These are phyloP conservation scores for Etheostoma cragini DNA, from an alignment of 2,113 vertebrate genomes.

Conservation along the genomic window DNA sequence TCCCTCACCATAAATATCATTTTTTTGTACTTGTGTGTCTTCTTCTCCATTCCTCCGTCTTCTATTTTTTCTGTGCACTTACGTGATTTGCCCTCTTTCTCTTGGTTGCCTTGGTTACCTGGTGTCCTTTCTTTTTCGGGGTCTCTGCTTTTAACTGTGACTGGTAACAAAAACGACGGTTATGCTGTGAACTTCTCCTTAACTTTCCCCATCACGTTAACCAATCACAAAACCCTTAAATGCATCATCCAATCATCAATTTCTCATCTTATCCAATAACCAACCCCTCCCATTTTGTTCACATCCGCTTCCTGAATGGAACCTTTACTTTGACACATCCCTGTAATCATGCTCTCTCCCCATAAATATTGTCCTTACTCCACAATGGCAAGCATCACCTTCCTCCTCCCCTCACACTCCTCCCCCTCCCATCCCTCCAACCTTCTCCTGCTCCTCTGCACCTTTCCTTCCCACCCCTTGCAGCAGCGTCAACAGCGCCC, in stretches of 20 bases:
- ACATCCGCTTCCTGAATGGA: neutral
- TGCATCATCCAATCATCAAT: constrained; percentile 7
- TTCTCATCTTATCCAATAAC: neutral
- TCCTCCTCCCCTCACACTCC: constrained; percentile 25
- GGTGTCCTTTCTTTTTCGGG: constrained; percentile 20
- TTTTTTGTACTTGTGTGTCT: constrained; percentile 5
- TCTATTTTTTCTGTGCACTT: constrained; percentile 20
- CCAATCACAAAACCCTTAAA: constrained; percentile 2
- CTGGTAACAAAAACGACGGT: constrained; percentile 28
- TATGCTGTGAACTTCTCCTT: constrained; percentile 31
- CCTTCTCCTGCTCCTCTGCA: constrained; percentile 38
- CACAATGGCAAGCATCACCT: constrained; percentile 12
- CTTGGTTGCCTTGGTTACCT: constrained; percentile 17
- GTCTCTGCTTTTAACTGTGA: constrained; percentile 43
- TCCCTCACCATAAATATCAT: neutral
- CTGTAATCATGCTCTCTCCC: constrained; percentile 14
- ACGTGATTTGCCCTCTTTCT: constrained; percentile 71
- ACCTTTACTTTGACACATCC: neutral
- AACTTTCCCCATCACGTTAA: constrained; percentile 10
- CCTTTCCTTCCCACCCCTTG: constrained; percentile 46
- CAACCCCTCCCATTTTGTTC: neutral
- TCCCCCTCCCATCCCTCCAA: constrained; percentile 27
- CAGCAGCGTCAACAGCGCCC: constrained; percentile 92
- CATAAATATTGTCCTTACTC: constrained; percentile 20
- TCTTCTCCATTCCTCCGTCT: constrained; percentile 6